phyloP scores from a whole-genome alignment of 2,797 vertebrate species.

The Lacerta agilis region DNA sequence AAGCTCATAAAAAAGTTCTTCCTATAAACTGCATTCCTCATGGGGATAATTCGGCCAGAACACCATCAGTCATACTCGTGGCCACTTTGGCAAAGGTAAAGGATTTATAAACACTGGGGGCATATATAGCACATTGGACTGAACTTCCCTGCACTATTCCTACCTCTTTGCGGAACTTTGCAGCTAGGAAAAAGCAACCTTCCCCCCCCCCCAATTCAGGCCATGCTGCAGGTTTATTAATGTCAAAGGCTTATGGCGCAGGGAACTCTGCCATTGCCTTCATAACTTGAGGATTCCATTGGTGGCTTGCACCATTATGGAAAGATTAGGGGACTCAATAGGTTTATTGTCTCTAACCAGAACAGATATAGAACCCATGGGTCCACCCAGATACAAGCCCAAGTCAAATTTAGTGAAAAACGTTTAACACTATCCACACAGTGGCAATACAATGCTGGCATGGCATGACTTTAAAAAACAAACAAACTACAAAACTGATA shows the following conservation, averaged over 20 bases:
- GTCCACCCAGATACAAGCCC: too few species aligned
- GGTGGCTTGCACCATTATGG: neutral
- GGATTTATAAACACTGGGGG: neutral
- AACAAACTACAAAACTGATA: neutral
- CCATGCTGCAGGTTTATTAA: neutral
- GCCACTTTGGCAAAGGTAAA: neutral
- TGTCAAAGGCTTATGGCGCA: neutral
- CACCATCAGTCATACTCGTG: neutral
- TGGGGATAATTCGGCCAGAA: neutral
- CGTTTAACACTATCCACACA: neutral
- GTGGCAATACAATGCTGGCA: neutral
- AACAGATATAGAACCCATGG: neutral
- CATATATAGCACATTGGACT: neutral
- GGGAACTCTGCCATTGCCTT: neutral
- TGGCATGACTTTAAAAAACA: neutral
- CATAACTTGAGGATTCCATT: neutral
- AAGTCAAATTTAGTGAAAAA: neutral
- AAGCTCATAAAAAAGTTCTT: neutral
- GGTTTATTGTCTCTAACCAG: neutral
- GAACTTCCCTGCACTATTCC: neutral
- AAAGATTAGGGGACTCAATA: neutral
- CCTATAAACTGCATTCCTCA: neutral
- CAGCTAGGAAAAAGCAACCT: neutral
- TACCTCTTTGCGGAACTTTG: neutral
- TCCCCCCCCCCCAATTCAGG: neutral